Percentiles rank a stretch among this genome's conserved stretches.
Conservation (phyloP, 2,888 invertebrate species). For the Dryadula phaetusa region DNA sequence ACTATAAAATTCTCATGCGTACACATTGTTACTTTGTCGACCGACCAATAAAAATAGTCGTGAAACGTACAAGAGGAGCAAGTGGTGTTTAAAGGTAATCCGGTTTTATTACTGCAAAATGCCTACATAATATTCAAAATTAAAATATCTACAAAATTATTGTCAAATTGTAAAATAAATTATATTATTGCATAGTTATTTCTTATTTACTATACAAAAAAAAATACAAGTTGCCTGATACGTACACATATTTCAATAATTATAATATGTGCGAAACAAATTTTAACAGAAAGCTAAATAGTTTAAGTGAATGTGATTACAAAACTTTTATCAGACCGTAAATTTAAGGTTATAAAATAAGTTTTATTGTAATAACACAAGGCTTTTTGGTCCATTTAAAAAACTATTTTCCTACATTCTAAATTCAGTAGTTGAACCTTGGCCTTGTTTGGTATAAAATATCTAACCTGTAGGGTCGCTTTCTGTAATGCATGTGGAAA, state of each 20-base stretch:
- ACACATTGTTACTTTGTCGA: conserved; percentile 47
- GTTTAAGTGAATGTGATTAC: conserved; percentile 33
- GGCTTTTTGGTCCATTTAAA: conserved; percentile 19
- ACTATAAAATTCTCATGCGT: conserved; percentile 57
- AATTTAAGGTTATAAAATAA: conserved; percentile 38
- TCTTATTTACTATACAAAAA: neutral
- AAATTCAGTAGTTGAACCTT: conserved; percentile 1
- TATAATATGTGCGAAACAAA: neutral
- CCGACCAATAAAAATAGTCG: conserved; percentile 16
- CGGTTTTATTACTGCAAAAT: neutral
- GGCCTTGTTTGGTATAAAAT: conserved; percentile 14
- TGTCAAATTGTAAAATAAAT: neutral
- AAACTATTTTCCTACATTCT: conserved; percentile 24
- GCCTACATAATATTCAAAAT: neutral
- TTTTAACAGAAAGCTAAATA: neutral
- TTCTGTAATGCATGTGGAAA: conserved; percentile 83
- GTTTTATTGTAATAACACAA: conserved; percentile 14
- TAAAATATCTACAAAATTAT: neutral
- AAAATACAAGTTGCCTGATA: neutral
- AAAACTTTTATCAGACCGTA: conserved; percentile 39
- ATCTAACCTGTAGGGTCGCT: conserved; percentile 79
- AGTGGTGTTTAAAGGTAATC: neutral
- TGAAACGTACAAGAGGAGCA: conserved; percentile 4
- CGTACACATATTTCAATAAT: neutral
- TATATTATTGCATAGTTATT: neutral